These are phyloP conservation scores for Drosophila trapezifrons DNA, from an alignment of 1,140 invertebrate species.

Conservation along the genomic window DNA sequence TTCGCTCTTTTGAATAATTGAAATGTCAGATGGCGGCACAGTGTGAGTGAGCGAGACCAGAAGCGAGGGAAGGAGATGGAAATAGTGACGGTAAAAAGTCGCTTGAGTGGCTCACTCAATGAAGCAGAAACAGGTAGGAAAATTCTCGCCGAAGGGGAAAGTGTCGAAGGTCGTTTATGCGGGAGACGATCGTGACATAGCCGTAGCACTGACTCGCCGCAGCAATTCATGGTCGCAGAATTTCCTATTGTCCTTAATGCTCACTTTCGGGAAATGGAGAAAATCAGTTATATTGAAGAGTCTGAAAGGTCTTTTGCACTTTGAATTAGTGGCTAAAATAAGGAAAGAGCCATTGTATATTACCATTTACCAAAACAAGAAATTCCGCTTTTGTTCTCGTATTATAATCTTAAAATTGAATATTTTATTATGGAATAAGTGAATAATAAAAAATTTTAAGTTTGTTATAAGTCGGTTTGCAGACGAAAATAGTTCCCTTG, in stretches of 20 bases:
- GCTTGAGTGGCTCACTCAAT: constrained; percentile 64
- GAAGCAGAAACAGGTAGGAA: constrained; percentile 68
- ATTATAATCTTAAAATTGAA: no score
- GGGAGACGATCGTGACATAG: background rate
- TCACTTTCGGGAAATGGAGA: background rate
- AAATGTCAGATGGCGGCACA: constrained; percentile 61
- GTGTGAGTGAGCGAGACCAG: constrained; percentile 4
- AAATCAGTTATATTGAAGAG: background rate
- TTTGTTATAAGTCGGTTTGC: background rate
- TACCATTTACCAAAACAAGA: no score
- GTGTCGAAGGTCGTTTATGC: constrained; percentile 31
- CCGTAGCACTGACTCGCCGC: background rate
- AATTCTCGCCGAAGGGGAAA: background rate
- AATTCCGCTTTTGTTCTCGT: no score
- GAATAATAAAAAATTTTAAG: background rate
- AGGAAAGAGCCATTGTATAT: no score
- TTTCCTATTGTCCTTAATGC: background rate
- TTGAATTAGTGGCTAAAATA: no score
- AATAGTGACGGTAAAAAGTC: constrained; percentile 30
- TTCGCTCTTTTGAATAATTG: constrained; percentile 65
- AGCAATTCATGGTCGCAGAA: background rate
- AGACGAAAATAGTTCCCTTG: background rate
- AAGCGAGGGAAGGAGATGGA: constrained; percentile 3
- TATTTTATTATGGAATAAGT: no score
- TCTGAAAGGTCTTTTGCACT: no score